Evolutionary conservation across 2,113 vertebrate genomes (phyloP), one percentile per base, ranked within the genome.

Genomic region (Xiphophorus couchianus): DNA sequence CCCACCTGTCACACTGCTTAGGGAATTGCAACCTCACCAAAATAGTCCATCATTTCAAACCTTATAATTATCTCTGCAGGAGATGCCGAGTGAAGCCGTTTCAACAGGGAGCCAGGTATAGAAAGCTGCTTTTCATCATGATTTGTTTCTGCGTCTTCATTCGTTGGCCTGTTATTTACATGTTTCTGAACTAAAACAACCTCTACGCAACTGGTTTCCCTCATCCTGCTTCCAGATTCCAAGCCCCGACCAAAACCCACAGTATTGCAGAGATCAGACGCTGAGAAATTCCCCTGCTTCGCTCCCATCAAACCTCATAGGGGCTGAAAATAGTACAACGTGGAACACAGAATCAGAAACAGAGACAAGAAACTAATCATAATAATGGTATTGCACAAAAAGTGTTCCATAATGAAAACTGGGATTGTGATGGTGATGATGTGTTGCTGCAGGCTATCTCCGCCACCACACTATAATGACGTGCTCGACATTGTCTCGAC

Each of bases 401-500:
- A 60, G 69, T 30, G 75, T 89, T 90, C 80, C 81, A 78, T 66
- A 72, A 77, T 82, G 83, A 80, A 84, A 88, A 79, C 28, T 82
- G 64, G 63, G 70, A 85, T 84, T 86, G 25, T 48, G 54, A 76
- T n/a, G 63, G 70, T 27, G 67, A 74, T 83, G 83, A 83, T 82
- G 77, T 85, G 86, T 86, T 84, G 80, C 88, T 74, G 65, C 67
- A 37, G 89, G 84, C 90, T 61, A 65, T 79, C 77, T 74, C 29
- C 1, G 4, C 84, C 87, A 81, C 82, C 85, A 76, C 82, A 74
- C 79, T 29, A 39, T 0, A 64, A 76, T 73, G 84, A 88, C 76
- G 51, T 78, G 81, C 81, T 75, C 62, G 15, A 74, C n/a, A 69
- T 79, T 88, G 93, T 89, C 90, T 86, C 42, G 78, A 92, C 92